phyloP scores from a whole-genome alignment of 2,113 vertebrate genomes.

The Odontophorus gujanensis region DNA sequence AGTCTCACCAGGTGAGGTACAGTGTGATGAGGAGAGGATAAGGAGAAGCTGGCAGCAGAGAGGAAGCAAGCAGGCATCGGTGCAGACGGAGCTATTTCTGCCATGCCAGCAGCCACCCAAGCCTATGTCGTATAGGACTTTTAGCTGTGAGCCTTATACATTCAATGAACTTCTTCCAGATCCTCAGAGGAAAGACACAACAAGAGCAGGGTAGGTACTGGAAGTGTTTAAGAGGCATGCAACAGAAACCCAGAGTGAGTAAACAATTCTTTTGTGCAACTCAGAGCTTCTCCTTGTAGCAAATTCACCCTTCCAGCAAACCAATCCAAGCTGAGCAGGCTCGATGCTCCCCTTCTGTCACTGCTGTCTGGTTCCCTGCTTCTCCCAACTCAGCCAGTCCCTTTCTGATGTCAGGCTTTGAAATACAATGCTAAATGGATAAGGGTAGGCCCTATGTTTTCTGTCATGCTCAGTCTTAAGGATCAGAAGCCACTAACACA shows the following conservation, averaged over 20 bases:
- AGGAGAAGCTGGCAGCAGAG: neutral
- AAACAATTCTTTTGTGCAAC: rapidly evolving
- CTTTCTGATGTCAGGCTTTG: neutral
- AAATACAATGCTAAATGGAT: neutral
- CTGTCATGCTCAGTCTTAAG: neutral
- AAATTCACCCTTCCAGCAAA: neutral
- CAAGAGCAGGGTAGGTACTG: neutral
- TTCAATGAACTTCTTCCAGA: neutral
- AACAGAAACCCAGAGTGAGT: neutral
- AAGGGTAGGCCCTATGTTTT: neutral
- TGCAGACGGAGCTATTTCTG: neutral
- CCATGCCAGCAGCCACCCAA: neutral
- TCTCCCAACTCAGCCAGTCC: neutral
- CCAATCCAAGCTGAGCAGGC: neutral
- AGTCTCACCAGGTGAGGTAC: neutral
- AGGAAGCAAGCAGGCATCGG: neutral
- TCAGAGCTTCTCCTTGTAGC: neutral
- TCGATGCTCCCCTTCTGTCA: neutral
- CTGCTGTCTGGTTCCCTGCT: neutral
- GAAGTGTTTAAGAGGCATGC: no score
- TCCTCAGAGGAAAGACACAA: neutral
- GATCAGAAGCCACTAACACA: neutral
- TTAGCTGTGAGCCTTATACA: neutral
- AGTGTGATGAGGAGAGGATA: neutral
- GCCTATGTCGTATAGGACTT: neutral